Evolutionary conservation across 2,797 vertebrate species (phyloP), one percentile per base, ranked within the genome.

Genomic region (Mus caroli): DNA sequence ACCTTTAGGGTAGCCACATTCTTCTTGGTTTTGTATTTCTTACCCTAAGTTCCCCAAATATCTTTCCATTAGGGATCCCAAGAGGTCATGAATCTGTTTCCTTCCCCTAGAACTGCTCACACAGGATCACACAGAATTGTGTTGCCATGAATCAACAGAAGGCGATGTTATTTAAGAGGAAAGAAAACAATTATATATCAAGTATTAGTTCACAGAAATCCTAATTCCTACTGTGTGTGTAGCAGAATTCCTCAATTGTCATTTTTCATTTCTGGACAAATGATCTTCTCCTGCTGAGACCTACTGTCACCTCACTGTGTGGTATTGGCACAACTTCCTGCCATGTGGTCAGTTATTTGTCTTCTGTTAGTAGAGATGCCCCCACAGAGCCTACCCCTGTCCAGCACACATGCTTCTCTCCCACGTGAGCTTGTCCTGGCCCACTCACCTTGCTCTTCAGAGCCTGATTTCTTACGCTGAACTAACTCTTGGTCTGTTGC

Each of bases 211-310:
- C 22, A 76, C 4, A 94, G 82, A 50, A 83, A 50, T 86, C 85
- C 60, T 46, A 60, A 94, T 13, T 96, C 31, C 58, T 92, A 22
- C 22, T 78, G 20, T 34, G 22, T 64, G 89, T 50, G 60, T 43
- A 92, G 64, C 52, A 94, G 50, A 92, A 97, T 84, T 96, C 52
- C 43, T 71, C 67, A 95, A 96, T 77, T 92, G 69, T 52, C 60
- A 84, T 79, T 96, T 97, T 91, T 62, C 92, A 90, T 94, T 95
- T 96, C 86, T 97, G 92, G 79, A 96, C 54, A 43, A 92, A 87
- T 37, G 8, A 52, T 17, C 20, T 91, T 96, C 91, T 58, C 86
- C 89, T 94, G 43, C 92, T 80, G 88, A 73, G 92, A 73, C 88
- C 92, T 96, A 88, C 92, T 96, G 95, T 95, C 69, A 92, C 31